Evolutionary conservation across 2,888 invertebrate genomes (phyloP).

Genomic region (Pseudanteris insignis): DNA sequence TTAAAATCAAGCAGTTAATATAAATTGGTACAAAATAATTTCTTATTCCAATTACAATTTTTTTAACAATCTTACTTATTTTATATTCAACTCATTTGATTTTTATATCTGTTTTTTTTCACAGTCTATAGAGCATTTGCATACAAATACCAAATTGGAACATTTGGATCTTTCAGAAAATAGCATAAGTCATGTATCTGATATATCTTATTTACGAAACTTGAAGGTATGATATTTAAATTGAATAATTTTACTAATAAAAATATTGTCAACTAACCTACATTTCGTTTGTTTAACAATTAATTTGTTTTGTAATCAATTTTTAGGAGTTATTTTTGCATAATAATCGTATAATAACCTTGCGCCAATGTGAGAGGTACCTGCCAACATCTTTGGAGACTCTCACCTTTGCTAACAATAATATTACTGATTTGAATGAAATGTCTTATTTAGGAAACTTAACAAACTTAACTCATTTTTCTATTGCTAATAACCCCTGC

Average conservation of each 20-base stretch:
- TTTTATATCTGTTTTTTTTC: too few relatives aligned
- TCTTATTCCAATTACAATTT: slow-evolving; percentile 3
- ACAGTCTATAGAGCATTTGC: slow-evolving; percentile 86
- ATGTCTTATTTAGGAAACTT: slow-evolving; percentile 83
- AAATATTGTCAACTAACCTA: too few relatives aligned
- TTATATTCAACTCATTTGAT: too few relatives aligned
- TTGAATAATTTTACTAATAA: too few relatives aligned
- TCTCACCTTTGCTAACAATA: slow-evolving; percentile 83
- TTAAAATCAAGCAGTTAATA: too few relatives aligned
- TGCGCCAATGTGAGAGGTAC: slow-evolving; percentile 84
- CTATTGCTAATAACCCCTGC: slow-evolving; percentile 88
- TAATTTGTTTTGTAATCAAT: slow-evolving; percentile 27
- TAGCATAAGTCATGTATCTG: slow-evolving; percentile 83
- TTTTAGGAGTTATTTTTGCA: slow-evolving; percentile 84
- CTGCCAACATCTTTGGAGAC: slow-evolving; percentile 79
- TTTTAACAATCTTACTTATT: too few relatives aligned
- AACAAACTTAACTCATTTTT: slow-evolving; percentile 80
- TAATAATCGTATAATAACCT: slow-evolving; percentile 84
- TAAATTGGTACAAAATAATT: too few relatives aligned
- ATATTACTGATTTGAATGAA: slow-evolving; percentile 85
- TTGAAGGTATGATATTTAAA: slow-evolving; percentile 73
- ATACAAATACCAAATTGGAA: slow-evolving; percentile 82
- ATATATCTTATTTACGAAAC: slow-evolving; percentile 82
- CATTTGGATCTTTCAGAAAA: slow-evolving; percentile 90
- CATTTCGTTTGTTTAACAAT: too few relatives aligned